Evolutionary conservation across 2,113 vertebrate species (phyloP).

Genomic region (Prionailurus viverrinus): DNA sequence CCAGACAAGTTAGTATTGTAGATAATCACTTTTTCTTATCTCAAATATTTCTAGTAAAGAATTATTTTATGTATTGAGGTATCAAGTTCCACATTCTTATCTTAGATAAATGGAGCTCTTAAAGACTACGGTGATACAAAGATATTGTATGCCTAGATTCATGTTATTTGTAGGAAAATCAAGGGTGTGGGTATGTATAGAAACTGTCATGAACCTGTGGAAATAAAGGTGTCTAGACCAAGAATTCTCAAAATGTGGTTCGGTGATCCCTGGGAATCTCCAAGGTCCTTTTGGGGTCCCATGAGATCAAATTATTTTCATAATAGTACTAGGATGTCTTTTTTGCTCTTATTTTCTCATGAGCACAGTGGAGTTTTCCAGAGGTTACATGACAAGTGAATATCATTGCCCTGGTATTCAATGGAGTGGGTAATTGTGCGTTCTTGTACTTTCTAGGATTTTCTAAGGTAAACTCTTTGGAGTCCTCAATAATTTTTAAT

Average conservation of each 20-base stretch:
- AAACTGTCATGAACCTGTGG: not conserved
- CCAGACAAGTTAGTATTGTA: not conserved
- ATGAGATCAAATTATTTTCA: not conserved
- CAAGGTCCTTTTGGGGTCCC: not conserved
- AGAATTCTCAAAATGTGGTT: not conserved
- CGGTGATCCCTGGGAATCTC: not conserved
- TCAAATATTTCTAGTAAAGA: conserved; percentile 38
- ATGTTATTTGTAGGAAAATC: not conserved
- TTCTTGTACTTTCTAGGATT: conserved; percentile 22
- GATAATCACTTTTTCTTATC: not conserved
- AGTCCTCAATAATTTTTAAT: not conserved
- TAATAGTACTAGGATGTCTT: not conserved
- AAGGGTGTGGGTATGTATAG: not conserved
- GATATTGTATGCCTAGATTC: not conserved
- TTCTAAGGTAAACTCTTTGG: not conserved
- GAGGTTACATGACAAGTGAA: not conserved
- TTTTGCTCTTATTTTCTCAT: not conserved
- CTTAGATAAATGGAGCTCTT: not conserved
- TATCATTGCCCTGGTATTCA: not conserved
- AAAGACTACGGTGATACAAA: not conserved
- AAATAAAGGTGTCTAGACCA: not conserved
- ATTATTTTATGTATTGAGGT: not conserved
- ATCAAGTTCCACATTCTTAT: not conserved
- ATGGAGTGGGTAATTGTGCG: not conserved
- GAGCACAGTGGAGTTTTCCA: not conserved